Conservation (phyloP, 2,113 vertebrate genomes). For the Hydropotes inermis region DNA sequence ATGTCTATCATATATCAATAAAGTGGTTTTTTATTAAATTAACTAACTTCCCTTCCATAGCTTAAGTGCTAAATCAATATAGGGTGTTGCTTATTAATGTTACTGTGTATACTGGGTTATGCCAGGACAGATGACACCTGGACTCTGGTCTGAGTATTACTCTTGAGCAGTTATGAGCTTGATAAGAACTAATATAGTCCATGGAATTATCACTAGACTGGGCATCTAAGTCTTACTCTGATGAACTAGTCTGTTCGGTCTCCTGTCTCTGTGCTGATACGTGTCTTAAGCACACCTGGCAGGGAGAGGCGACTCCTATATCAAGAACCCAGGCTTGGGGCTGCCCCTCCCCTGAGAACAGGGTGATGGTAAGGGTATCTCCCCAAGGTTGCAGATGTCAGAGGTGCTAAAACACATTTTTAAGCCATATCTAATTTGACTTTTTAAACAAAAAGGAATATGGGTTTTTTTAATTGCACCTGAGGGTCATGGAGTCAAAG, state of each 20-base stretch:
- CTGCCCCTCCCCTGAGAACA: neutral
- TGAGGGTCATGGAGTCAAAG: neutral
- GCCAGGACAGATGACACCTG: neutral
- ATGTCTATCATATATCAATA: neutral
- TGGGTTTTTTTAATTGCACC: neutral
- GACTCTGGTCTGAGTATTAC: neutral
- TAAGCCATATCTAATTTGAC: neutral
- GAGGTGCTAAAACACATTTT: neutral
- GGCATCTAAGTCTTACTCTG: neutral
- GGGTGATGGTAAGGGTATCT: neutral
- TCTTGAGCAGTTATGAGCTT: neutral
- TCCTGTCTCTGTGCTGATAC: neutral
- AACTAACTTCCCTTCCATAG: neutral
- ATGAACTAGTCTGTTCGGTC: neutral
- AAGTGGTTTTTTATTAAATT: neutral
- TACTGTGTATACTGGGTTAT: neutral
- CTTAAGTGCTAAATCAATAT: conserved; percentile 12
- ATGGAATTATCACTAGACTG: neutral
- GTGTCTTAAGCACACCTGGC: neutral
- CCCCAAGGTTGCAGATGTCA: neutral
- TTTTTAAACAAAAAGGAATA: neutral
- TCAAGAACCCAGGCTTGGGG: neutral
- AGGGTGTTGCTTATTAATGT: neutral
- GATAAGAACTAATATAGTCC: neutral
- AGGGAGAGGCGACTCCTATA: neutral